These are phyloP conservation scores for Boloria euphrosyne DNA, from an alignment of 2,888 invertebrate genomes.

Conservation along the genomic window DNA sequence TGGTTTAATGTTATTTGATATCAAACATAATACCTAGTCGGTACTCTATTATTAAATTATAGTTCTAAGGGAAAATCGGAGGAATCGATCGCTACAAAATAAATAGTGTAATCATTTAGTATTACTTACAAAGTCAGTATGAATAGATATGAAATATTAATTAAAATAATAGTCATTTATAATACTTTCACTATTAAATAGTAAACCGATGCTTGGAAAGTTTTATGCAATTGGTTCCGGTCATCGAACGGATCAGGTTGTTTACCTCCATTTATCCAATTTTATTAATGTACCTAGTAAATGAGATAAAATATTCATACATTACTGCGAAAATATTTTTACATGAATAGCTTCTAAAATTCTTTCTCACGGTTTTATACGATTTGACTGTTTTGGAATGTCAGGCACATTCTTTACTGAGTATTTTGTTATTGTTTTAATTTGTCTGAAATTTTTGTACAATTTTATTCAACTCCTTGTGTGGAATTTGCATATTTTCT, in stretches of 20 bases:
- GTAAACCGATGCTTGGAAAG: slow-evolving; percentile 26
- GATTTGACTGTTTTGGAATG: too few species aligned
- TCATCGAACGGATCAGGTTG: slow-evolving; percentile 15
- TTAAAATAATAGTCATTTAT: slow-evolving; percentile 11
- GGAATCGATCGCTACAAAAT: too few species aligned
- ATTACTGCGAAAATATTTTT: background rate
- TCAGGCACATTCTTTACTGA: too few species aligned
- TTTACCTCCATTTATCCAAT: slow-evolving; percentile 20
- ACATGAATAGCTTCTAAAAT: background rate
- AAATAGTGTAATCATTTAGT: too few species aligned
- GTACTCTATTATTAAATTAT: too few species aligned
- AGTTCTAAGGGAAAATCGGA: too few species aligned
- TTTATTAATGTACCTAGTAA: background rate
- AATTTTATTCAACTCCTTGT: too few species aligned
- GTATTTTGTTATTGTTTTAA: too few species aligned
- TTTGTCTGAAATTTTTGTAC: too few species aligned
- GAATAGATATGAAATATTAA: slow-evolving; percentile 1
- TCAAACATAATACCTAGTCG: too few species aligned
- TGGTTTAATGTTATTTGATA: too few species aligned
- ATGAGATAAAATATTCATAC: background rate
- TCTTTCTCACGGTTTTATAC: background rate
- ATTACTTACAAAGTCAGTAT: background rate
- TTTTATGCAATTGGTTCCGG: slow-evolving; percentile 29
- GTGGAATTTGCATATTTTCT: too few species aligned
- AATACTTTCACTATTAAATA: slow-evolving; percentile 28